Base-by-base conservation (phyloP, 2,113 vertebrate species). In the Reinhardtius hippoglossoides region DNA sequence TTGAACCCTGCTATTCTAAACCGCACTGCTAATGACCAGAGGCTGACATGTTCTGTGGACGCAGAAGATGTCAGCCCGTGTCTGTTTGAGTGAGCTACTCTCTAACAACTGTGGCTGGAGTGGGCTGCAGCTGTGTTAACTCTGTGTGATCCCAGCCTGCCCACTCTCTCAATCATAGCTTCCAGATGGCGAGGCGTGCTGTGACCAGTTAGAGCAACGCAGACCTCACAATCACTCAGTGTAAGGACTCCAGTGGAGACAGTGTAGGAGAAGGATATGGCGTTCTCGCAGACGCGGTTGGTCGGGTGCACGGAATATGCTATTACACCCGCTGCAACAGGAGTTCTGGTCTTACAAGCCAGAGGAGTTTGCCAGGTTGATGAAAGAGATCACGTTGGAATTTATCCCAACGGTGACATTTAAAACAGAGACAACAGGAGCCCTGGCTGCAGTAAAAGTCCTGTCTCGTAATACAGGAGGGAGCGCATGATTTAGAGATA, bases 71-170 rank as follows among this genome's bases (percentile, higher is more conserved):
- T 76, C 79, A 77, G 82, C 46, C 73, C 71, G 37, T 44, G 80
- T 90, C 81, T 81, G 71, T 70, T 69, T 67, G 31, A 82, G 74
- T 78, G 67, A 55, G 78, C 60, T 64, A 23, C 75, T 82, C n/a
- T 20, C 69, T 79, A 78, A 83, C 85, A 76, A 81, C 79, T 88
- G 83, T 48, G 67, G 71, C 80, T 74, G 67, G 57, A 83, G 81
- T 48, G 78, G 80, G 87, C 75, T 88, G 89, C 88, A 90, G 87
- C 89, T 91, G 91, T 68, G 81, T 83, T 78, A 80, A 84, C 78
- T 72, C 79, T 62, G 65, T 82, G 88, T 77, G 78, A 87, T 88
- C 84, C 71, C 61, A 74, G 87, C 83, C 67, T 78, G 9, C 81
- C 88, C 81, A 66, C 73, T 74, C 83, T 76, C 69, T 67, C 83